Conservation (phyloP, 92 coral and sea anemone genomes). For the Epizoanthus scotinus region DNA sequence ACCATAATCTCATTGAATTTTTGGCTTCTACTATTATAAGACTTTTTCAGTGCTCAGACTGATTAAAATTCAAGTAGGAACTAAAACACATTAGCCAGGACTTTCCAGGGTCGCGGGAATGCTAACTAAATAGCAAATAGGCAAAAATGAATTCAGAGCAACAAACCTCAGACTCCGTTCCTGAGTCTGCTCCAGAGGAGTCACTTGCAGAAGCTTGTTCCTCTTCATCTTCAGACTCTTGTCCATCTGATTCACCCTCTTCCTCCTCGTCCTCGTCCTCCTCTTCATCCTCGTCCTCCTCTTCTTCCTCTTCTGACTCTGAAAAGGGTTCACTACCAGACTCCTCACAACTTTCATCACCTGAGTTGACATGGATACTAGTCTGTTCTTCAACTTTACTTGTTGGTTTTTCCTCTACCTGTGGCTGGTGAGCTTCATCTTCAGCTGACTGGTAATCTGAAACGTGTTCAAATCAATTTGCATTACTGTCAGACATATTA, state of each 20-base stretch:
- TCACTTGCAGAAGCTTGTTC: constrained; percentile 2
- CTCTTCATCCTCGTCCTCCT: background rate
- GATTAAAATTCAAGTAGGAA: no score
- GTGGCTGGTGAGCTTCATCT: background rate
- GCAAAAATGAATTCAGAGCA: background rate
- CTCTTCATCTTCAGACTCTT: background rate
- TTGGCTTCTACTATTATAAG: no score
- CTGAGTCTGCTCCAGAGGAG: background rate
- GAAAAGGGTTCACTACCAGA: constrained; percentile 10
- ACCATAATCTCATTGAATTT: no score
- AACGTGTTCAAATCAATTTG: no score
- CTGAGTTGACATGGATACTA: constrained; percentile 1
- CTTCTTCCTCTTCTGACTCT: background rate
- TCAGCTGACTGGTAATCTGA: constrained; percentile 16
- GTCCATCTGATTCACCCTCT: background rate
- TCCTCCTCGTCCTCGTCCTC: background rate
- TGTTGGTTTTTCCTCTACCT: background rate
- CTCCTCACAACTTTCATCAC: constrained; percentile 28
- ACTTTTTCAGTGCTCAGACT: no score
- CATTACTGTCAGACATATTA: no score
- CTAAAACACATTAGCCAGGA: no score
- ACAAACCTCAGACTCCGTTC: constrained; percentile 8
- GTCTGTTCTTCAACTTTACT: background rate
- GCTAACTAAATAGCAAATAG: no score
- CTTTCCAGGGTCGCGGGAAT: no score